Evolutionary conservation across 2,113 vertebrate species (phyloP).

Genomic region (Dromaius novaehollandiae): DNA sequence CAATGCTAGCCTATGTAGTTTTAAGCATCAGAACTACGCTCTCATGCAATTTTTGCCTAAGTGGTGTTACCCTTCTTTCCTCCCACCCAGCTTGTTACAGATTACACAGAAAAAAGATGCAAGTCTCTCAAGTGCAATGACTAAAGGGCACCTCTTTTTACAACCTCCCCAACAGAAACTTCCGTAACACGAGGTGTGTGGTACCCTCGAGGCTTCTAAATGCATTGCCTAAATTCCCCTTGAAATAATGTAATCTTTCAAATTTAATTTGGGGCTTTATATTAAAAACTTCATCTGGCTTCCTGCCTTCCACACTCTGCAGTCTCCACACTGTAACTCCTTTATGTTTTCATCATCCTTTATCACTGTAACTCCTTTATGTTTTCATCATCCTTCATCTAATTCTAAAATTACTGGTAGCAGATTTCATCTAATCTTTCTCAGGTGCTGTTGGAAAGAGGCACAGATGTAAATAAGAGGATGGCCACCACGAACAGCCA

Average conservation of each 20-base stretch:
- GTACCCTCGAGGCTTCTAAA: not conserved
- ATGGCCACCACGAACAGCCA: not conserved
- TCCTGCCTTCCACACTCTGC: not conserved
- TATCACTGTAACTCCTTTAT: not conserved
- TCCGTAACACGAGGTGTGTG: not conserved
- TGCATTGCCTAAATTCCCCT: not conserved
- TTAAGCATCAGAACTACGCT: not conserved
- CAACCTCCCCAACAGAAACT: not conserved
- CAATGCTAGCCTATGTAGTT: not conserved
- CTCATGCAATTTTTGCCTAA: not conserved
- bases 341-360: not conserved
- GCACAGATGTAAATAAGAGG: not conserved
- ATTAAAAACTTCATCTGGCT: not conserved
- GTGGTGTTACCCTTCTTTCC: not conserved
- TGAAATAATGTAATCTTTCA: not conserved
- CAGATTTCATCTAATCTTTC: not conserved
- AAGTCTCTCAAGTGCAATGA: not conserved
- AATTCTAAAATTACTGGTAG: not conserved
- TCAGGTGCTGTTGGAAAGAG: not conserved
- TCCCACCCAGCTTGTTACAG: not conserved
- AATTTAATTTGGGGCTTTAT: not conserved
- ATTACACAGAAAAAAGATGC: not conserved
- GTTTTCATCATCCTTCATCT: not conserved
- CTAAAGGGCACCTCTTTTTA: not conserved
- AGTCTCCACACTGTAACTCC: not conserved